phyloP scores from a whole-genome alignment of 2,113 vertebrate species.

The Nerophis ophidion region DNA sequence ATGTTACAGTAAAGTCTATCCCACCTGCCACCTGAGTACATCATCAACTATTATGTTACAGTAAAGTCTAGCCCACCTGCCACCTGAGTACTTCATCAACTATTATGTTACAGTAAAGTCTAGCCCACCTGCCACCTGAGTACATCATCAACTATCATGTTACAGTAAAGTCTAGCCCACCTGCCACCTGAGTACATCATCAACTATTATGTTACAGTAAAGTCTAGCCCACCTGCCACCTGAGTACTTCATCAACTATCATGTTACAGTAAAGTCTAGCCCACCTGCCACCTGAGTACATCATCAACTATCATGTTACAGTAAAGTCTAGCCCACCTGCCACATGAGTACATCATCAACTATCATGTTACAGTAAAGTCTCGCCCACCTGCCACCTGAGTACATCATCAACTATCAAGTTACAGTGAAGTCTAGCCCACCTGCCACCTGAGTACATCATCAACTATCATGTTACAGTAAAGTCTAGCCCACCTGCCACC shows the following conservation, averaged over 20 bases:
- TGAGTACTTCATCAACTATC: conserved; percentile 74
- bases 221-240: conserved; percentile 82
- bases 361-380: not conserved
- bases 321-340: conserved; percentile 76
- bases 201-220: not conserved
- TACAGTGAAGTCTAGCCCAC: conserved; percentile 63
- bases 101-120: not conserved
- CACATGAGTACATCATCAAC: conserved; percentile 87
- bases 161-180: conserved; percentile 63
- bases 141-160: conserved; percentile 71
- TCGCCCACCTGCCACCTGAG: conserved; percentile 86
- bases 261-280: conserved; percentile 16
- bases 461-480: not conserved
- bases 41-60: no score
- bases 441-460: conserved; percentile 93
- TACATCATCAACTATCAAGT: conserved; percentile 70
- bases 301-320: no score
- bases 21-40: conserved; percentile 94
- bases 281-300: conserved; percentile 94
- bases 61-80: conserved; percentile 76
- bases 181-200: conserved; percentile 93
- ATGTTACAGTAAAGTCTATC: conserved; percentile 16
- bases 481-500: conserved; percentile 82
- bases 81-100: conserved; percentile 85
- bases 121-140: conserved; percentile 86